phyloP scores from a whole-genome alignment of 2,113 vertebrate genomes.

The Corynorhinus townsendii region DNA sequence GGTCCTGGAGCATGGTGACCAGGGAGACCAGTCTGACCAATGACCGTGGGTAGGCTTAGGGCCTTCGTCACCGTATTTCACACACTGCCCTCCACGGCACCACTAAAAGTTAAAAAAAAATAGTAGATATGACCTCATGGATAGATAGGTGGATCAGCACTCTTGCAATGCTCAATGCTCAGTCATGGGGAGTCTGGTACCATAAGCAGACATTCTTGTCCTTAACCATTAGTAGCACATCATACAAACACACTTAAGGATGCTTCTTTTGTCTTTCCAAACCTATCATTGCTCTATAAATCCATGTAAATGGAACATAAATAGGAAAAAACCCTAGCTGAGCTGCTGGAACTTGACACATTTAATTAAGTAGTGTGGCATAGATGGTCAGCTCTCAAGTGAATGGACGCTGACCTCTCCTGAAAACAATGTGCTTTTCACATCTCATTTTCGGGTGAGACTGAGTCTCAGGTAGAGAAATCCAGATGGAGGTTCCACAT shows the following conservation, averaged over 20 bases:
- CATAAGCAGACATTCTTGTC: accelerated
- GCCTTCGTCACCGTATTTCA: conserved; percentile 88
- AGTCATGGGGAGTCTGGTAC: accelerated
- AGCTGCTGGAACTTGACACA: accelerated
- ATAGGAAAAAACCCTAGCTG: background rate
- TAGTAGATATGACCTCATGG: accelerated
- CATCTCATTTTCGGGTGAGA: background rate
- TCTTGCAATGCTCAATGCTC: accelerated
- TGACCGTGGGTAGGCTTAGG: conserved; percentile 85
- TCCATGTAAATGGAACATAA: background rate
- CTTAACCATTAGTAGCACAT: background rate
- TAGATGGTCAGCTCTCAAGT: accelerated
- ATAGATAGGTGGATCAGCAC: accelerated
- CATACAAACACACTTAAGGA: background rate
- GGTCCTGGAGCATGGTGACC: conserved; percentile 89
- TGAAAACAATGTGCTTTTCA: background rate
- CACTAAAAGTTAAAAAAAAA: conserved; percentile 78
- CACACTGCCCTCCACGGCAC: conserved; percentile 92
- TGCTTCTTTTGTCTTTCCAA: background rate
- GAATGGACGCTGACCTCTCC: background rate
- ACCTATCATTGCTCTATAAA: background rate
- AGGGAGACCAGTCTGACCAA: conserved; percentile 90
- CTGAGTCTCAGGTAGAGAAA: background rate
- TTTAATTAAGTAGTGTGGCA: background rate
- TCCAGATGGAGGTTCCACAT: background rate